Base-by-base conservation (phyloP, 35 echinoderm and acorn worm species). In the Lytechinus variegatus region DNA sequence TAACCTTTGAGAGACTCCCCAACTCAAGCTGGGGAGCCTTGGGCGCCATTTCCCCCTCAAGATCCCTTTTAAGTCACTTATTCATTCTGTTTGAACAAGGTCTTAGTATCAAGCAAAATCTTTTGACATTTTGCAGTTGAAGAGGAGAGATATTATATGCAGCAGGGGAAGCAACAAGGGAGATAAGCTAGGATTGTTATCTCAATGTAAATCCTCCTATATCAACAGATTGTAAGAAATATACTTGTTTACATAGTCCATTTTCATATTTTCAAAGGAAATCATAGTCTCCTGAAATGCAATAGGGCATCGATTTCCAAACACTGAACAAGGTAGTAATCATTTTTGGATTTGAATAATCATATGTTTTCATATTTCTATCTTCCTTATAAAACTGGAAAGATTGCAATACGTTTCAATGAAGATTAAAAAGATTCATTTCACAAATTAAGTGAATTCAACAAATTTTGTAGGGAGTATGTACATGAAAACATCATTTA, bases 51-150 rank as follows among this genome's bases (percentile, higher is more conserved):
- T 79, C 66, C 66, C 66, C 66, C 66, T 16, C 6, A 60, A 60
- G 12, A 79, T 71, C 61, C 14, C 61, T 71, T 71, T 19, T 19
- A 71, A 71, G 12, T 71, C 66, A 9, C 10, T 60, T 60, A 60
- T 60, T 60, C 16, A 9, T 60, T 60, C 16, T 60, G 57, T 60
- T 60, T 16, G 10, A 60, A 60, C 57, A 60, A 60, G 2, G 6
- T 60, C 57, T 12, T 12, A 7, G 16, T 9, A 24, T 19, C 19
- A n/a, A 79, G 66, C 12, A 6, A 79, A 79, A 79, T 79, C 66
- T 79, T n/a, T 79, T 79, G 66, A 79, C 66, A 79, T 79, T 79
- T 79, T 79, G 21, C 19, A 79, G 66, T 79, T 79, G 66, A 79
- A 79, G 66, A 3, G 66, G 33, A 19, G 21, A 79, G 66, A 79